Evolutionary conservation across 1,140 invertebrate genomes (phyloP).

Genomic region (Venturia canescens): DNA sequence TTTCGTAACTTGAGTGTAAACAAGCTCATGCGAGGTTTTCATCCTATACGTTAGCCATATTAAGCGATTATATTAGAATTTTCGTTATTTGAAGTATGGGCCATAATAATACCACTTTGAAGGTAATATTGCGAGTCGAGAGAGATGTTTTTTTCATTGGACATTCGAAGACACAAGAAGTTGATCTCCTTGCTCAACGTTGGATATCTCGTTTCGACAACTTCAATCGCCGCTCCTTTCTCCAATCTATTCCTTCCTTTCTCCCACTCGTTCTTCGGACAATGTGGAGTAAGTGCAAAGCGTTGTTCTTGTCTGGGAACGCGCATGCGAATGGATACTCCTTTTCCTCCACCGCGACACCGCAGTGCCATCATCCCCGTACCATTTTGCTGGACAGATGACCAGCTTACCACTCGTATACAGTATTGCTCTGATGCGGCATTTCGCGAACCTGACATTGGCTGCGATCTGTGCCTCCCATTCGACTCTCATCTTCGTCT

Average conservation of each 20-base stretch:
- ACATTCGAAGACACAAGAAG: neutral
- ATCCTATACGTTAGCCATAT: too few species aligned
- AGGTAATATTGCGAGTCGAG: neutral
- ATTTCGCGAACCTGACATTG: neutral
- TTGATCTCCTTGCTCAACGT: constrained; percentile 9
- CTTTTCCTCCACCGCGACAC: neutral
- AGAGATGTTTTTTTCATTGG: too few species aligned
- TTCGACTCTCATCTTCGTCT: neutral
- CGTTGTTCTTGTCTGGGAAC: constrained; percentile 12
- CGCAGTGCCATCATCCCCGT: neutral
- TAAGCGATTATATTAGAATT: too few species aligned
- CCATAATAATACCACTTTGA: neutral
- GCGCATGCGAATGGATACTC: constrained; percentile 20
- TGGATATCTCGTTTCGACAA: constrained; percentile 19
- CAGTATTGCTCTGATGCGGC: neutral
- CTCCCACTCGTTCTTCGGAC: neutral
- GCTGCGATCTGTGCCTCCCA: neutral
- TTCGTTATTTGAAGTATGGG: too few species aligned
- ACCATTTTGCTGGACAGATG: neutral
- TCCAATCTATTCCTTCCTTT: neutral
- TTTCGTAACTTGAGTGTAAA: too few species aligned
- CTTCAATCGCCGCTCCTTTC: constrained; percentile 4
- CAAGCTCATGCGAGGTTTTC: too few species aligned
- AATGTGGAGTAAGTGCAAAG: constrained; percentile 18
- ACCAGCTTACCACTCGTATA: constrained; percentile 24